Percentiles rank a stretch among this genome's conserved stretches.
These are phyloP conservation scores for Todiramphus chloris DNA, from an alignment of 2,113 vertebrate species.

Conservation along the genomic window DNA sequence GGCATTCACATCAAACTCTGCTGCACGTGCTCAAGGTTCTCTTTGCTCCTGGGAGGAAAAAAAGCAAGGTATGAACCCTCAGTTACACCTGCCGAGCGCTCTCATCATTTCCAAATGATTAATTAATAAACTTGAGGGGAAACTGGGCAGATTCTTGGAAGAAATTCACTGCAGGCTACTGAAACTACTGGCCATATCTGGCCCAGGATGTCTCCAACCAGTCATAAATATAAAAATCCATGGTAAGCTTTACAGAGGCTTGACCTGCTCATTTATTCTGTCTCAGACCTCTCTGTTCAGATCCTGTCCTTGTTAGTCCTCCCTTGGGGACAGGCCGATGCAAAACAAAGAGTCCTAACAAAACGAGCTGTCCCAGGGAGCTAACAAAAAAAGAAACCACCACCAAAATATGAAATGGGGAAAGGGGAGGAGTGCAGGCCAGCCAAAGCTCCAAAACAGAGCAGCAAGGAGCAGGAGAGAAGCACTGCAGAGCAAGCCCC, in stretches of 20 bases:
- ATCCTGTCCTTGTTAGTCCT: neutral
- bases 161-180: neutral
- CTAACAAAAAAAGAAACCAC: neutral
- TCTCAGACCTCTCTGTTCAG: neutral
- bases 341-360: neutral
- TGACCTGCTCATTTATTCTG: neutral
- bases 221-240: neutral
- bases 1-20: neutral
- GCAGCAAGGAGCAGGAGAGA: neutral
- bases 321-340: neutral
- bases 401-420: neutral
- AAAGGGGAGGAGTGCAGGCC: neutral
- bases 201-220: neutral
- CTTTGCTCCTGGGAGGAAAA: neutral
- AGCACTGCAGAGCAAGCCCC: neutral
- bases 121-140: neutral
- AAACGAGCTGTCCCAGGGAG: neutral
- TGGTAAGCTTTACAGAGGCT: fast-evolving
- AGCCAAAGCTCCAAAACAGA: neutral
- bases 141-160: neutral
- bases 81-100: neutral
- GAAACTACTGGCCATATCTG: neutral
- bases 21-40: neutral
- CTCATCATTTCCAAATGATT: neutral
- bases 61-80: neutral